Conservation (phyloP, 1,140 invertebrate species). For the Musca domestica region DNA sequence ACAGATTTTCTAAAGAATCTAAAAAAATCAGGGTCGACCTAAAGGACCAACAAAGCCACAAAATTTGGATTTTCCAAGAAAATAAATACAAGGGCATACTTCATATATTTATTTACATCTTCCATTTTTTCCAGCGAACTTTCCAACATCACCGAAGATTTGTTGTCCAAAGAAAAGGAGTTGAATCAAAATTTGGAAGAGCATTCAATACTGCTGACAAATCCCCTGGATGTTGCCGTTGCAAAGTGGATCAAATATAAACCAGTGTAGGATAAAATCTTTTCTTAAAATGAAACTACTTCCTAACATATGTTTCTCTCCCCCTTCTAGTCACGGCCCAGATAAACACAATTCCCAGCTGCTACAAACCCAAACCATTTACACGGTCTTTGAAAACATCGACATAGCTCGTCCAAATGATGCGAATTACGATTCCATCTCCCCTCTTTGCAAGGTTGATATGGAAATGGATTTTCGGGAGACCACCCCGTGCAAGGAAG, state of each 20-base stretch:
- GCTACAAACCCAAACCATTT: conserved; percentile 65
- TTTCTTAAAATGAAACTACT: background rate
- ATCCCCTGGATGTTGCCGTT: conserved; percentile 63
- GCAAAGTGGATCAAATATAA: conserved; percentile 41
- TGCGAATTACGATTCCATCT: conserved; percentile 49
- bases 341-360: conserved; percentile 56
- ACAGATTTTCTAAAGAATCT: too few relatives aligned
- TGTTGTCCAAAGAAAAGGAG: conserved; percentile 39
- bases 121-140: conserved; percentile 33
- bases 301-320: background rate
- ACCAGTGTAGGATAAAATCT: conserved; percentile 32
- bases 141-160: conserved; percentile 33
- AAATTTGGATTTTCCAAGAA: too few relatives aligned
- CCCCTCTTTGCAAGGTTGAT: conserved; percentile 57
- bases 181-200: conserved; percentile 56
- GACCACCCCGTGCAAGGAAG: conserved; percentile 34
- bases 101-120: too few relatives aligned
- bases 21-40: too few relatives aligned
- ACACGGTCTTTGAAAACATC: conserved; percentile 73
- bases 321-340: conserved; percentile 40
- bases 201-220: conserved; percentile 62
- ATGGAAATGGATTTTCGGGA: conserved; percentile 58
- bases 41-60: too few relatives aligned
- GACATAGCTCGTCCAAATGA: conserved; percentile 66
- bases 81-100: too few relatives aligned